Evolutionary conservation across 2,888 invertebrate genomes (phyloP).

Genomic region (Crioceris asparagi): DNA sequence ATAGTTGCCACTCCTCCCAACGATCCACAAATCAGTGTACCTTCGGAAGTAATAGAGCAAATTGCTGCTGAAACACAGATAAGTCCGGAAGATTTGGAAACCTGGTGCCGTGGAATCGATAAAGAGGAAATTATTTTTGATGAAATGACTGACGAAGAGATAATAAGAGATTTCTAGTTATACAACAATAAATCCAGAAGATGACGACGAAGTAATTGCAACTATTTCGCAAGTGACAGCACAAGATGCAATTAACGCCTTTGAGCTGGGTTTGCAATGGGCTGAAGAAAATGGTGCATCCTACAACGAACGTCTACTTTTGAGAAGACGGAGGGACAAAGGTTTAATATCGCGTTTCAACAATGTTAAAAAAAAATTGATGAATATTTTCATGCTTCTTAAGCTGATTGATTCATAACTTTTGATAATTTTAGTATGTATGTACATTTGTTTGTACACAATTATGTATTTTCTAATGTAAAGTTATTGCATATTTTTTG

Average conservation of each 20-base stretch:
- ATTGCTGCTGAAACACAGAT: slow-evolving; percentile 17
- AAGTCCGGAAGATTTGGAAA: slow-evolving; percentile 19
- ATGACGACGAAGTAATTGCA: slow-evolving; percentile 23
- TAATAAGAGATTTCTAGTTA: slow-evolving; percentile 25
- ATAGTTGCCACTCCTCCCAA: slow-evolving; percentile 10
- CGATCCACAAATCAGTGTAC: slow-evolving; percentile 14
- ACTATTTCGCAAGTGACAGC: slow-evolving; percentile 17
- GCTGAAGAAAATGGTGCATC: background rate
- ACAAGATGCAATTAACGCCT: slow-evolving; percentile 10
- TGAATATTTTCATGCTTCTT: background rate
- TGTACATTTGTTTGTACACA: slow-evolving; percentile 3
- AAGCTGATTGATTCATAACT: slow-evolving; percentile 1
- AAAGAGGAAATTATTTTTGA: slow-evolving; percentile 15
- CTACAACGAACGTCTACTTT: too few relatives aligned
- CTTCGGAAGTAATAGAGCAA: too few relatives aligned
- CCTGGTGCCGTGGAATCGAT: slow-evolving; percentile 24
- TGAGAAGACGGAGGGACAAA: too few relatives aligned
- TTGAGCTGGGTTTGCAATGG: background rate
- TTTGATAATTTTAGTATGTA: background rate
- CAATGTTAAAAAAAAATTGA: background rate
- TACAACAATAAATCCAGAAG: slow-evolving; percentile 23
- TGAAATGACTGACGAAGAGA: slow-evolving; percentile 9
- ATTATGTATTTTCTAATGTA: background rate
- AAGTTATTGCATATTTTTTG: too few relatives aligned
- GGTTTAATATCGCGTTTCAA: slow-evolving; percentile 1